Evolutionary conservation across 2,888 invertebrate genomes (phyloP).

Genomic region (Euplagia quadripunctaria): DNA sequence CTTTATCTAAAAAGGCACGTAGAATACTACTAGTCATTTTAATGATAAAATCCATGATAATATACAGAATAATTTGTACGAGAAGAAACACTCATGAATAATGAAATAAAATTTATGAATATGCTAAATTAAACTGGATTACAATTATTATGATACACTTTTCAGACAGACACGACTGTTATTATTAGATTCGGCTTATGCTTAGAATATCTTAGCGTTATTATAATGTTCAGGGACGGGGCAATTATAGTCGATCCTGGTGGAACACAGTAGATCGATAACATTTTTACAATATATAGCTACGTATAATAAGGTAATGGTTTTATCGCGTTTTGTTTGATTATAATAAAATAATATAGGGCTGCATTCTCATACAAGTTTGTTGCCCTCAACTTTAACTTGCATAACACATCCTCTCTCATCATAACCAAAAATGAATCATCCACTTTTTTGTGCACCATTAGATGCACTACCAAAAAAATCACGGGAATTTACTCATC

Average conservation of each 20-base stretch:
- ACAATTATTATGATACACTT: conserved; percentile 13
- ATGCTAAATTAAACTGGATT: conserved; percentile 41
- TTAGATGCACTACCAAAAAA: too few relatives aligned
- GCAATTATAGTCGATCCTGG: not conserved
- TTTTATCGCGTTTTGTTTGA: too few relatives aligned
- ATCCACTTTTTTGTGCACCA: too few relatives aligned
- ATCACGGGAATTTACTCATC: too few relatives aligned
- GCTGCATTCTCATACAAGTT: not conserved
- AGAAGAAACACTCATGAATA: conserved; percentile 55
- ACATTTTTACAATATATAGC: not conserved
- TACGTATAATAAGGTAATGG: too few relatives aligned
- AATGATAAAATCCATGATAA: conserved; percentile 26
- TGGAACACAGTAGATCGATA: conserved; percentile 1
- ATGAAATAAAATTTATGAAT: conserved; percentile 48
- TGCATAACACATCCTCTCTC: not conserved
- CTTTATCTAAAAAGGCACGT: conserved; percentile 43
- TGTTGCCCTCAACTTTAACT: not conserved
- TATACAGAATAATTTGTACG: conserved; percentile 24
- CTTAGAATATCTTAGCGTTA: conserved; percentile 22
- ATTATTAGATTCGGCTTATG: conserved; percentile 21
- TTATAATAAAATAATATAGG: too few relatives aligned
- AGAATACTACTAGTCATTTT: conserved; percentile 50
- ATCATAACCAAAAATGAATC: too few relatives aligned
- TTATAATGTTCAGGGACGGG: conserved; percentile 16
- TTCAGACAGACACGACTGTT: conserved; percentile 8